Base-by-base conservation (phyloP, 2,797 vertebrate genomes). In the Typhlichthys eigenmanni region DNA sequence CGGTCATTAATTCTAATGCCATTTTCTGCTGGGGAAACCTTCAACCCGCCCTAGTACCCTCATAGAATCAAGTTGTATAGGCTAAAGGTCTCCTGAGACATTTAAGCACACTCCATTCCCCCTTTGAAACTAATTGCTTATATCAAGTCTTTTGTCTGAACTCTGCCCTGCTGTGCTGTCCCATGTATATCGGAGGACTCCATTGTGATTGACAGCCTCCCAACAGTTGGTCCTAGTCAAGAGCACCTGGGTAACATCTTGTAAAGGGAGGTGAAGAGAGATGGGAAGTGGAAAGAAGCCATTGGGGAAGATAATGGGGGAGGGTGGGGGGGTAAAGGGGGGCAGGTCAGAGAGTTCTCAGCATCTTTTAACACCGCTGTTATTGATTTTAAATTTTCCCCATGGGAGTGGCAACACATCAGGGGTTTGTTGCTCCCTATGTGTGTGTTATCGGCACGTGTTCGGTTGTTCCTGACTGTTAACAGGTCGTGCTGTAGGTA, bases 1-100 rank as follows among this genome's bases (percentile, higher is more conserved):
- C 80, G 86, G 89, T 92, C 92, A 94, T 94, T 93, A 92, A 91
- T 87, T 90, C 87, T 91, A 90, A 92, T 91, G 85, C 88, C 90
- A 89, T 92, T 92, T 92, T 90, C 90, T 89, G 88, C 89, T 74
- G 65, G 62, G 80, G 82, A 76, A 86, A 75, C 81, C 82, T 68
- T 79, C 83, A 75, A 61, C 80, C 78, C 79, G 75, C 85, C 82
- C 71, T 72, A 38, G 34, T 38, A 9, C 5, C 34, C 34, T 38
- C 34, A 6, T 38, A 38, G 34, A 38, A 38, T 38, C 34, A 38
- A 38, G 34, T 9, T 7, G 34, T 38, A 29, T 4, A 38, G 34
- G 34, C 34, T 38, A 38, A 38, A 6, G 34, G 34, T 38, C 47
- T 48, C 47, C 47, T 12, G n/a, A n/a, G 47, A 48, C 47, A n/a